A percentile compares a stretch with the other conserved stretches of the same genome.
phyloP scores from a whole-genome alignment of 2,113 vertebrate species.

The Mustelus asterias region DNA sequence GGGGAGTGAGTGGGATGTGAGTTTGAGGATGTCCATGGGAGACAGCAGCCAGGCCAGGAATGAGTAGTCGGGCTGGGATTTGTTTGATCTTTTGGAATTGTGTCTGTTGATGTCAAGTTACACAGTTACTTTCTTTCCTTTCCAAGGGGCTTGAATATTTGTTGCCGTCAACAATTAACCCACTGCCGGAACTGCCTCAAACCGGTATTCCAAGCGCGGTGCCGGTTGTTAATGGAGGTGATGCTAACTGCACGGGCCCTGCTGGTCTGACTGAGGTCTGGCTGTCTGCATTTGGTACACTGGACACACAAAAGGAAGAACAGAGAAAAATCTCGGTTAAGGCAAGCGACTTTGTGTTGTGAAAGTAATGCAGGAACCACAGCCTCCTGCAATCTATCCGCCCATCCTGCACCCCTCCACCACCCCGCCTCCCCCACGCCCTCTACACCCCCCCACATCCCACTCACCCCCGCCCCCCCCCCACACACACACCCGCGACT shows the following conservation, averaged over 20 bases:
- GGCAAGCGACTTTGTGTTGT: not conserved
- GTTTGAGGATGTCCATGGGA: not conserved
- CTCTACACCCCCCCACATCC: too few species aligned
- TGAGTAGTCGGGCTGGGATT: not conserved
- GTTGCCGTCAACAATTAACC: not conserved
- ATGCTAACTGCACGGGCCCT: not conserved
- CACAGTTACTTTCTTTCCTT: not conserved
- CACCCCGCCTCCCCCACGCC: too few species aligned
- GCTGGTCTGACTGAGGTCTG: not conserved
- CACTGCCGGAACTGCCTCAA: not conserved
- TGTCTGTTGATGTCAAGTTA: not conserved
- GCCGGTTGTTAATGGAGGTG: not conserved
- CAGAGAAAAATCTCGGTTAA: not conserved
- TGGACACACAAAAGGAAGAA: not conserved
- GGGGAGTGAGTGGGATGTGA: not conserved
- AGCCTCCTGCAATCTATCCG: not conserved
- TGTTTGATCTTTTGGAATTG: not conserved
- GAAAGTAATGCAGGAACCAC: not conserved
- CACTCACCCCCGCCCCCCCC: too few species aligned
- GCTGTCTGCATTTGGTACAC: not conserved
- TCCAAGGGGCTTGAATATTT: too few species aligned
- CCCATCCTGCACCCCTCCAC: too few species aligned
- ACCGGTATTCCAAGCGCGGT: accelerated
- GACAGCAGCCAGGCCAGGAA: not conserved
- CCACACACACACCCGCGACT: not conserved